Evolutionary conservation across 1,140 invertebrate genomes (phyloP), one percentile per base, ranked within the genome.

Genomic region (Himalopsyche phryganea): DNA sequence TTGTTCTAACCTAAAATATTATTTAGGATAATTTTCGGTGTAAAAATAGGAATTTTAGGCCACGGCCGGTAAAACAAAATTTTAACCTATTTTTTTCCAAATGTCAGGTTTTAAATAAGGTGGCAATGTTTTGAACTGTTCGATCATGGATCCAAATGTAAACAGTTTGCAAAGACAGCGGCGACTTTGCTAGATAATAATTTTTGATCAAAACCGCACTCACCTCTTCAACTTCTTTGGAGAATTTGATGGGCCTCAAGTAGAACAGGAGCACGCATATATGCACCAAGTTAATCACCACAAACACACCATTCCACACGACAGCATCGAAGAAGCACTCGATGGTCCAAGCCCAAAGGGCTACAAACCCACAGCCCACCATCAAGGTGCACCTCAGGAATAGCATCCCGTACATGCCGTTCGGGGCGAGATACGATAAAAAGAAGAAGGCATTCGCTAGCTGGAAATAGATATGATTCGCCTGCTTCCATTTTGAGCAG

Each of bases 321-420:
- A 91, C 87, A 58, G 89, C 87, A 68, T 94, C 91, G 60, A 90
- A 79, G 67, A 89, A 89, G 73, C 91, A 94, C 65, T 90, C 81
- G 40, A 92, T 84, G 53, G 87, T 83, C 83, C 88, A 92, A 18
- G 88, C 88, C 88, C 91, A 94, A 49, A 91, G 74, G 28, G 84
- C 82, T 57, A 88, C 83, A 75, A 91, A 88, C 40, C 87, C 81
- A 75, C 86, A 89, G 23, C 88, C 90, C 36, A 91, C 78, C 41
- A 91, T 79, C 51, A 93, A 77, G 17, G 85, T 85, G 65, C 83
- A 83, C 48, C 91, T 82, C 66, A 92, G 73, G 79, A 89, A 91
- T 2, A 94, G 74, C 45, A 90, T 81, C 0, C 90, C 90, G 64
- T 86, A 85, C n/a, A 85, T 82, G 1, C 87, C 85, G 66, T 87